phyloP scores from a whole-genome alignment of 2,888 invertebrate genomes.

The Parascotia fuliginaria region DNA sequence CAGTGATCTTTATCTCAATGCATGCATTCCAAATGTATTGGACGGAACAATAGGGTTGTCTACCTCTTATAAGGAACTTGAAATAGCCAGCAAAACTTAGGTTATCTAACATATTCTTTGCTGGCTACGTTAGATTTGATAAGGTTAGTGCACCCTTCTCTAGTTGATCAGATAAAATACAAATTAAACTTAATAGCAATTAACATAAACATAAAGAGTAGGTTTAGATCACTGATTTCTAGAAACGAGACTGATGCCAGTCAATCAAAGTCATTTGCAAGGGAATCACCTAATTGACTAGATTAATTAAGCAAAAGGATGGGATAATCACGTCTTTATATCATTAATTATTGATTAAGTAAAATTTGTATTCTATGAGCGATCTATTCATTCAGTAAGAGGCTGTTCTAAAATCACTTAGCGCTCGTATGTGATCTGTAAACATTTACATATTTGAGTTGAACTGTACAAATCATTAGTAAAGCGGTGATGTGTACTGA shows the following conservation, averaged over 20 bases:
- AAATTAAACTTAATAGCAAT: no score
- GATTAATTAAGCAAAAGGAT: conserved; percentile 28
- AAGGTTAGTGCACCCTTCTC: no score
- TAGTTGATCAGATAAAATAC: no score
- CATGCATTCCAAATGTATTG: no score
- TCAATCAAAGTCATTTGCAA: conserved; percentile 10
- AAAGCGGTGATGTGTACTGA: neutral
- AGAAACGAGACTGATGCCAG: conserved; percentile 2
- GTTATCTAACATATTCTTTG: no score
- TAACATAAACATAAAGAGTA: no score
- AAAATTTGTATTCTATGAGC: conserved; percentile 34
- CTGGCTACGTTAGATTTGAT: no score
- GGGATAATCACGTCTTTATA: conserved; percentile 26
- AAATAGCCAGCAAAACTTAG: no score
- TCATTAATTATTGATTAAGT: conserved; percentile 37
- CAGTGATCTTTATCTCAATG: no score
- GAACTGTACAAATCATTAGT: neutral
- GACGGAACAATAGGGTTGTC: no score
- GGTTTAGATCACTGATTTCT: neutral
- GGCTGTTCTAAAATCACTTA: conserved; percentile 27
- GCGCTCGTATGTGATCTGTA: conserved; percentile 32
- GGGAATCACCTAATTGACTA: conserved; percentile 23
- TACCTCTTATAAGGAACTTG: no score
- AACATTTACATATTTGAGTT: conserved; percentile 30
- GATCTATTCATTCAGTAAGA: conserved; percentile 35